phyloP scores from a whole-genome alignment of 2,113 vertebrate species.

The Coracopsis vasa region DNA sequence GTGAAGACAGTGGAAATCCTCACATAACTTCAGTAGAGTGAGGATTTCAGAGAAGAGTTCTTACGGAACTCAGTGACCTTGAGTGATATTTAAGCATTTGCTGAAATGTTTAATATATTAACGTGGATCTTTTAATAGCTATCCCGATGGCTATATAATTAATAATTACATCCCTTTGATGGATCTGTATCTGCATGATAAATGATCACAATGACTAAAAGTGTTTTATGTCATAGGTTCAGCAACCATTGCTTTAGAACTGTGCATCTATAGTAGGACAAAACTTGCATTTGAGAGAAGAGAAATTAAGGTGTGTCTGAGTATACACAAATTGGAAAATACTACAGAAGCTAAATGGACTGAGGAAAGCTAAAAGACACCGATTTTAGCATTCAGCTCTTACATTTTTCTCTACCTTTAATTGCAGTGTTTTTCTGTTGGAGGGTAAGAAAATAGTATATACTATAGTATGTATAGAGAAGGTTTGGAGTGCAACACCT shows the following conservation, averaged over 20 bases:
- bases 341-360: background rate
- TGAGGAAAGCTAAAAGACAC: background rate
- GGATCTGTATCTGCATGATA: background rate
- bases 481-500: accelerated
- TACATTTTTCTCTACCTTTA: background rate
- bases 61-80: background rate
- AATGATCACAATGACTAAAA: background rate
- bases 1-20: background rate
- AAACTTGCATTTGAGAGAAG: background rate
- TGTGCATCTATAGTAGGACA: background rate
- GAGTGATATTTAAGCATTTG: background rate
- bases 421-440: background rate
- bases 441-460: background rate
- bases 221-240: background rate
- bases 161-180: background rate
- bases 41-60: background rate
- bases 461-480: background rate
- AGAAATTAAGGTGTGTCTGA: background rate
- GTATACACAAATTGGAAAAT: background rate
- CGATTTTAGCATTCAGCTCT: background rate
- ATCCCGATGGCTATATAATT: background rate
- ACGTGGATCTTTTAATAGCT: background rate
- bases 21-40: background rate
- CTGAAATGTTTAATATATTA: background rate
- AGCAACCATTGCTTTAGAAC: background rate